Percentiles rank a stretch among this genome's conserved stretches.
Evolutionary conservation across 2,797 vertebrate species (phyloP).

Genomic region (Dendrocincla fuliginosa): DNA sequence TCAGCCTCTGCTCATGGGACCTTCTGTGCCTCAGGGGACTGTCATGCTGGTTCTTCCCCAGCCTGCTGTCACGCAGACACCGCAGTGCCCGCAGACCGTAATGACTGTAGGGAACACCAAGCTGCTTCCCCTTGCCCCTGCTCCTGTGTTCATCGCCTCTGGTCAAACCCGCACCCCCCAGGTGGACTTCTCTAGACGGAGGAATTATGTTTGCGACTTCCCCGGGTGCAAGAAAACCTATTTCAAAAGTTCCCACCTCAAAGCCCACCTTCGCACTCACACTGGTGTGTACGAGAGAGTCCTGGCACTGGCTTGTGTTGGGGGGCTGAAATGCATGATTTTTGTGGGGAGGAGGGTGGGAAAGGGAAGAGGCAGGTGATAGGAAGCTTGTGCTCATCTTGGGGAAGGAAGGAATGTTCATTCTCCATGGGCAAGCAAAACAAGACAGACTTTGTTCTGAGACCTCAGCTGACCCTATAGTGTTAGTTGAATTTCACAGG

Average conservation of each 20-base stretch:
- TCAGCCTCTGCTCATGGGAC: conserved; percentile 85
- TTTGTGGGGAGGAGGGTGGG: accelerated
- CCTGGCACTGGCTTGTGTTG: background rate
- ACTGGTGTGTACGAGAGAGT: conserved; percentile 80
- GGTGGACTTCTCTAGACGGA: conserved; percentile 89
- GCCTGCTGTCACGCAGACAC: conserved; percentile 74
- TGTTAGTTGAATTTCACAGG: background rate
- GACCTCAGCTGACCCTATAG: conserved; percentile 26
- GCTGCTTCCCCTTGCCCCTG: conserved; percentile 92
- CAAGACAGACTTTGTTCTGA: conserved; percentile 41
- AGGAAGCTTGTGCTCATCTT: background rate
- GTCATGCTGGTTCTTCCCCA: conserved; percentile 94
- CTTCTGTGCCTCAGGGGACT: conserved; percentile 85
- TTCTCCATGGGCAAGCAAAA: background rate
- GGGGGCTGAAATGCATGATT: background rate
- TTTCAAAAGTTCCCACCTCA: conserved; percentile 98
- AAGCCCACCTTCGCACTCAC: conserved; percentile 96
- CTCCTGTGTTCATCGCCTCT: conserved; percentile 88
- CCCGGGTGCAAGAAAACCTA: conserved; percentile 96
- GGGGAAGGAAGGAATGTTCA: background rate
- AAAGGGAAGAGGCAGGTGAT: background rate
- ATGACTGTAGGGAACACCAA: conserved; percentile 89
- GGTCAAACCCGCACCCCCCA: conserved; percentile 81
- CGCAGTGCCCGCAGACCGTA: conserved; percentile 74
- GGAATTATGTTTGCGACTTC: conserved; percentile 92